These are phyloP conservation scores for Malacoraja senta DNA, from an alignment of 2,797 vertebrate species.

Conservation along the genomic window DNA sequence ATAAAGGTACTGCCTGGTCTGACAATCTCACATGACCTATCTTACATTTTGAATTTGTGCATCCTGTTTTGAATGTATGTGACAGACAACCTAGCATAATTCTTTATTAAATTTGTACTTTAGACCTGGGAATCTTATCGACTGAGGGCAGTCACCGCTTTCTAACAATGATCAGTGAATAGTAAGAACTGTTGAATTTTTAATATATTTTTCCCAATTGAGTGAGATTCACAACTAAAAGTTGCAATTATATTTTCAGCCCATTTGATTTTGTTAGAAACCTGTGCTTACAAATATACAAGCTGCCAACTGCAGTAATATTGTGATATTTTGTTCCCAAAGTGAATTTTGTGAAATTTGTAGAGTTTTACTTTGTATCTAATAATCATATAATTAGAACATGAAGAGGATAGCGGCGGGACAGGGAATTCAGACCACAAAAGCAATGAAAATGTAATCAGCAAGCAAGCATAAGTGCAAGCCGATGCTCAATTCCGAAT, in stretches of 20 bases:
- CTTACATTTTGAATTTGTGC: background rate
- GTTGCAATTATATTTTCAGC: background rate
- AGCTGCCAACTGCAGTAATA: background rate
- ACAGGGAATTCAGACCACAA: slow-evolving; percentile 50
- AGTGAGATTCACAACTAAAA: background rate
- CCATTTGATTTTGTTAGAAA: background rate
- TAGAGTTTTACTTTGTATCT: background rate
- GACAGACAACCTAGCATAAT: background rate
- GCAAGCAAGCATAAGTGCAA: slow-evolving; percentile 59
- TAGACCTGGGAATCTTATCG: background rate
- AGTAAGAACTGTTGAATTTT: background rate
- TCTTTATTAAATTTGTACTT: background rate
- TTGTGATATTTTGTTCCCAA: slow-evolving; percentile 10
- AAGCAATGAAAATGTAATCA: slow-evolving; percentile 63
- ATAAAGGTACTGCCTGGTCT: background rate
- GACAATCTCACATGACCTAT: background rate
- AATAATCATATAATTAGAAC: slow-evolving; percentile 30
- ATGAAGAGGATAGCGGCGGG: background rate
- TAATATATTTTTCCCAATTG: background rate
- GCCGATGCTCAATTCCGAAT: slow-evolving; percentile 66
- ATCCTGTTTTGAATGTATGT: background rate
- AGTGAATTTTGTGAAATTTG: slow-evolving; percentile 23
- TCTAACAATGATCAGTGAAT: background rate
- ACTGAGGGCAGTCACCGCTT: background rate
- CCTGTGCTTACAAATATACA: background rate